A percentile compares a stretch with the other conserved stretches of the same genome.
Conservation (phyloP, 1,140 invertebrate genomes). For the Anagrus nilaparvatae region DNA sequence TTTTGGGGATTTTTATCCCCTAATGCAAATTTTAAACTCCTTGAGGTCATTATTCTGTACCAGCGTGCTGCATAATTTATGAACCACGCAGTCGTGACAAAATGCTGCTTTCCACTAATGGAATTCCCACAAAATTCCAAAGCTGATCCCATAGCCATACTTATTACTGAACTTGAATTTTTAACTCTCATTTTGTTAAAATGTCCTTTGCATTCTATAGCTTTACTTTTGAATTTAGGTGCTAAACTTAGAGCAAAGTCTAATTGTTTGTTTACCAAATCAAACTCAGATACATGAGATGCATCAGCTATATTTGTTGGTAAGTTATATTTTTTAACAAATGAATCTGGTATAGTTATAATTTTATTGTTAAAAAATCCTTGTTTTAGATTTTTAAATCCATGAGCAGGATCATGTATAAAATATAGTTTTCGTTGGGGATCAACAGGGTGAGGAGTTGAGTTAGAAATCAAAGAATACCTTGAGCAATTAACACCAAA, state of each 20-base stretch:
- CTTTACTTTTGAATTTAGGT: conserved; percentile 2
- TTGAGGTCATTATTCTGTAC: conserved; percentile 11
- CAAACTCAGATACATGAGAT: neutral
- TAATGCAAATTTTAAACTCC: no score
- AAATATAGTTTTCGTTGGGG: conserved; percentile 6
- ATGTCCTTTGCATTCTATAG: neutral
- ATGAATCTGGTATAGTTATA: neutral
- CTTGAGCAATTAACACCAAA: conserved; percentile 1
- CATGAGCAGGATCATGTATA: conserved; percentile 6
- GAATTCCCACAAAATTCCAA: conserved; percentile 4
- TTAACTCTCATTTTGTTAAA: conserved; percentile 7
- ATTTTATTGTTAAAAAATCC: conserved; percentile 10
- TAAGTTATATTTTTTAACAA: conserved; percentile 9
- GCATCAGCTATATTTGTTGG: neutral
- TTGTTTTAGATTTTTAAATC: conserved; percentile 8
- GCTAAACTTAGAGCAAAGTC: conserved; percentile 3
- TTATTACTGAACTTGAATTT: conserved; percentile 1
- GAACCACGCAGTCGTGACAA: conserved; percentile 14
- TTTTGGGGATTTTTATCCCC: no score
- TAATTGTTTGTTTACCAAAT: neutral
- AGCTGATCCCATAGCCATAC: conserved; percentile 1
- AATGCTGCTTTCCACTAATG: conserved; percentile 1
- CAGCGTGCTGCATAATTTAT: conserved; percentile 5
- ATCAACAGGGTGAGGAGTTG: conserved; percentile 9
- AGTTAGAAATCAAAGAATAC: conserved; percentile 1